Evolutionary conservation across 30 jellyfish, hydroid and myxozoan species (phyloP).

Genomic region (Aurelia aurita): DNA sequence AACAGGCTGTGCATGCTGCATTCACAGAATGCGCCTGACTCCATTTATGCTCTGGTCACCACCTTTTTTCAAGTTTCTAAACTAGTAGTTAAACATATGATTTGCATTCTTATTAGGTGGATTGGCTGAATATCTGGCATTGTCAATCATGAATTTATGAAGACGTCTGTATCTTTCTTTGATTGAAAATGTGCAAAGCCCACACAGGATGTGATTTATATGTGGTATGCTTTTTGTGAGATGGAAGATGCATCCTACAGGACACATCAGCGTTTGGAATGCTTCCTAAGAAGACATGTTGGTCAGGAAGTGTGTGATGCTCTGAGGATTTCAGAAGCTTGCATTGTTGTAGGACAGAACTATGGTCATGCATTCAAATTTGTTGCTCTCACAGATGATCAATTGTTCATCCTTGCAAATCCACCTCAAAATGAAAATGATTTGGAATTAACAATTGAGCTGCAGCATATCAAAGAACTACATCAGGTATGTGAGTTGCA

Average conservation of each 20-base stretch:
- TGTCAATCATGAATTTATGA: no score
- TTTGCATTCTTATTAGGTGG: no score
- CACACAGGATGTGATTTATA: not conserved
- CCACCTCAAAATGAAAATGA: conserved; percentile 61
- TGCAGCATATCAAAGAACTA: conserved; percentile 31
- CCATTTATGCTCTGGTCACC: no score
- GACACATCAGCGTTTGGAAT: conserved; percentile 49
- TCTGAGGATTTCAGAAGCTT: conserved; percentile 61
- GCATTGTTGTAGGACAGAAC: conserved; percentile 61
- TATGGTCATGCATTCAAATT: conserved; percentile 63
- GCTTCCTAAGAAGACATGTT: conserved; percentile 43
- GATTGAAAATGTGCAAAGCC: not conserved
- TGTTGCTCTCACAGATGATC: conserved; percentile 50
- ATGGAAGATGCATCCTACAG: conserved; percentile 67
- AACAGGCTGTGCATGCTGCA: no score
- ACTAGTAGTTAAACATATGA: no score
- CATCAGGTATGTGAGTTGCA: conserved; percentile 13
- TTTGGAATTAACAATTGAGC: conserved; percentile 38
- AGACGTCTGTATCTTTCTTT: no score
- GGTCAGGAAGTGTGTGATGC: conserved; percentile 51
- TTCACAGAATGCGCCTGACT: no score
- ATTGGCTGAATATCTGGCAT: no score
- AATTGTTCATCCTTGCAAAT: conserved; percentile 47
- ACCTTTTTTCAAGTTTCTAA: no score
- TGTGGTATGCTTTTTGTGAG: not conserved